Base-by-base conservation (phyloP, 1,140 invertebrate genomes). In the Lepeophtheirus salmonis region DNA sequence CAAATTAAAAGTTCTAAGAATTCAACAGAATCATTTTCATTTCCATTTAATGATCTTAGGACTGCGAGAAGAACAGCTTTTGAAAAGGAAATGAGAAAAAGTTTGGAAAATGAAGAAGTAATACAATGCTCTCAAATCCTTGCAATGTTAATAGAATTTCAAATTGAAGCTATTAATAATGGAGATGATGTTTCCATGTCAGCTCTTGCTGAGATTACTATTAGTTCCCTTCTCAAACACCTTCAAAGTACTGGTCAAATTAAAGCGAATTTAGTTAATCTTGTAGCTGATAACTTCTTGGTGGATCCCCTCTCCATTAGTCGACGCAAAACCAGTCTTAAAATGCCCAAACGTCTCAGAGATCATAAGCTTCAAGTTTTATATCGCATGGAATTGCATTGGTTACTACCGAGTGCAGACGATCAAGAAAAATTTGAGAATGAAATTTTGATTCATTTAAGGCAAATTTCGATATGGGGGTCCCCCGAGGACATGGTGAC, bases 401-500 rank as follows among this genome's bases (percentile, higher is more conserved):
- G 50, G 50, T 21, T 52, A 6, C 50, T 52, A 16, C n/a, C 50
- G 4, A 52, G 50, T 21, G 4, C n/a, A 21, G 20, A 52, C 4
- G n/a, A 18, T 52, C 50, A 52, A 21, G 21, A 52, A 22, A 16
- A 52, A 21, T 16, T 52, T 16, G 50, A 52, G 20, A 22, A 52
- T 22, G 50, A 52, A 16, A 52, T 52, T 21, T 16, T 52, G 6
- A 22, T 52, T 21, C 50, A 52, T 21, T 21, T 52, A 16, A 12
- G 50, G 50, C 50, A 22, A 18, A 52, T 52, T 13, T 52, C 50
- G 4, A 52, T 52, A 6, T 52, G 50, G 50, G 50, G 21, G 4
- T 18, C n/a, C 50, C 50, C 20, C 12, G 21, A 52, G n/a, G 50
- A 52, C n/a, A 52, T 52, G 50, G 21, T 52, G 50, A 21, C 50